Conservation (phyloP, 2,797 vertebrate genomes). For the Crocidura indochinensis region DNA sequence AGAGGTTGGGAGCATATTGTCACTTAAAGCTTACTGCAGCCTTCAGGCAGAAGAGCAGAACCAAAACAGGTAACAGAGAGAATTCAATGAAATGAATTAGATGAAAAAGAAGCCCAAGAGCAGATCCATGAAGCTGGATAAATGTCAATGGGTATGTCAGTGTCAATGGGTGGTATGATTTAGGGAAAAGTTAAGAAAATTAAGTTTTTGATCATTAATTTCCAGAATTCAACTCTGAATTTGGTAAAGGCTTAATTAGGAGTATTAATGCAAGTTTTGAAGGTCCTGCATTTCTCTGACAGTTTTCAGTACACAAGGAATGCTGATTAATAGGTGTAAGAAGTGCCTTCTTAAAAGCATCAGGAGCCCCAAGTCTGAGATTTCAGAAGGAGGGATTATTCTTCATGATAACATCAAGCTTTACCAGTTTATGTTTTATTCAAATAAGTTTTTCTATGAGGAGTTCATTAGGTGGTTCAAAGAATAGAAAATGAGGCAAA, state of each 20-base stretch:
- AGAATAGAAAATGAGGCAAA: not conserved
- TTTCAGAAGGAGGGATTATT: not conserved
- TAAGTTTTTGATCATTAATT: slow-evolving; percentile 22
- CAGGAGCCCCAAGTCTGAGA: not conserved
- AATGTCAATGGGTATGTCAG: not conserved
- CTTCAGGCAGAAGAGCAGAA: not conserved
- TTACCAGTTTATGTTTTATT: not conserved
- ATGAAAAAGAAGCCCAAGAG: not conserved
- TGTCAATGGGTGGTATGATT: not conserved
- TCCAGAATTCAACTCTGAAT: not conserved
- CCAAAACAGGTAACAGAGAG: not conserved
- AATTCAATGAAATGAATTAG: not conserved
- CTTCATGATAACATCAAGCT: not conserved
- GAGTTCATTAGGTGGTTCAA: not conserved
- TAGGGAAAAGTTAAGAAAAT: slow-evolving; percentile 43
- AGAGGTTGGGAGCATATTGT: not conserved
- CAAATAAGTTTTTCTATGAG: not conserved
- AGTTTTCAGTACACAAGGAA: no score
- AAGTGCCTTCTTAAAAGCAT: no score
- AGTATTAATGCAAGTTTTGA: not conserved
- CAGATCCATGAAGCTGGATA: not conserved
- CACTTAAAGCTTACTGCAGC: not conserved
- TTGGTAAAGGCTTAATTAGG: not conserved
- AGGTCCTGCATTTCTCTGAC: no score
- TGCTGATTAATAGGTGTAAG: no score